Evolutionary conservation across 2,797 vertebrate genomes (phyloP).

Genomic region (Crenuchus spilurus): DNA sequence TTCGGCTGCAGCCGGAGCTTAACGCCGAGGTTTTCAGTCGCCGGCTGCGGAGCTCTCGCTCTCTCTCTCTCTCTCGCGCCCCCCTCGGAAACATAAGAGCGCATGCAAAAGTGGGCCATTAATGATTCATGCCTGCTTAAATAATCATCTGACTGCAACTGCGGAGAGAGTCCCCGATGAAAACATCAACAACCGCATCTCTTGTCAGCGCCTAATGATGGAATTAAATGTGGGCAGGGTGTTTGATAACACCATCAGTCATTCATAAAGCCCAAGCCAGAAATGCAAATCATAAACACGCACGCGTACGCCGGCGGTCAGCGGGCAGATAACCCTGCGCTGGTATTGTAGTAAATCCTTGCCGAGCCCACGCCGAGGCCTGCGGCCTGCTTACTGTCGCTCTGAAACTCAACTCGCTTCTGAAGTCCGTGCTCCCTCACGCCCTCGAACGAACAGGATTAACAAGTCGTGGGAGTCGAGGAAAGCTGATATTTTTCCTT

Average conservation of each 20-base stretch:
- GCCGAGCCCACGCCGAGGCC: background rate
- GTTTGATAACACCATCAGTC: constrained; percentile 56
- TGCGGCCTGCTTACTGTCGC: constrained; percentile 3
- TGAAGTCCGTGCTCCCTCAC: background rate
- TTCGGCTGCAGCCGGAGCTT: constrained; percentile 29
- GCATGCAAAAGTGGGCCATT: constrained; percentile 59
- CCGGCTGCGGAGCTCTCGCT: constrained; percentile 33
- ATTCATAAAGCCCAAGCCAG: constrained; percentile 55
- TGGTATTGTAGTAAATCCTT: background rate
- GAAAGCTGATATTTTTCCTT: constrained; percentile 29
- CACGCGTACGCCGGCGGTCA: background rate
- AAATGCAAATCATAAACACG: constrained; percentile 21
- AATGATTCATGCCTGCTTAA: constrained; percentile 63
- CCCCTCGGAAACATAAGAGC: constrained; percentile 53
- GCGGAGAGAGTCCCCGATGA: constrained; percentile 56
- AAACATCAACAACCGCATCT: constrained; percentile 60
- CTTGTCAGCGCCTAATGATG: constrained; percentile 55
- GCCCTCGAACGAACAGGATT: constrained; percentile 26
- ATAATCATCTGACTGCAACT: constrained; percentile 63
- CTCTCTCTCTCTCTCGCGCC: background rate
- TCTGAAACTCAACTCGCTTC: background rate
- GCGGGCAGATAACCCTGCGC: constrained; percentile 7
- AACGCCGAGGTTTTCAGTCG: constrained; percentile 44
- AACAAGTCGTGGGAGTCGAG: constrained; percentile 15
- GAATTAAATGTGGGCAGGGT: constrained; percentile 55